Evolutionary conservation across 2,113 vertebrate species (phyloP).

Genomic region (Gnathonemus longibarbis): DNA sequence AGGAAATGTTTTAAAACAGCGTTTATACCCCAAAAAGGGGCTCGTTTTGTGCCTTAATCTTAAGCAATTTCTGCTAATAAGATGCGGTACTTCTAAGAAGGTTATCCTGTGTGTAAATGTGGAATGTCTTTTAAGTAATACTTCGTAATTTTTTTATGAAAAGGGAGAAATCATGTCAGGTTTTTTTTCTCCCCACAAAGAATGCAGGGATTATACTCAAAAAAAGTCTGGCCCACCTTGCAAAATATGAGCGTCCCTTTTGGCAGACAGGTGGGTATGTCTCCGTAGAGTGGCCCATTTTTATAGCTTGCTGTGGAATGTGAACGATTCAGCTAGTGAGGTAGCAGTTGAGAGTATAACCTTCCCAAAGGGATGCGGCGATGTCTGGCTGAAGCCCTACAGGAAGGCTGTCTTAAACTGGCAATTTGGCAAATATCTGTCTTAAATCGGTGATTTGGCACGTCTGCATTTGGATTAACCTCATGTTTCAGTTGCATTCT

Average conservation of each 20-base stretch:
- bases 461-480: not conserved
- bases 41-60: not conserved
- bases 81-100: not conserved
- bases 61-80: not conserved
- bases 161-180: not conserved
- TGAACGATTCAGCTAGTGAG: not conserved
- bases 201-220: not conserved
- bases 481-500: not conserved
- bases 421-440: not conserved
- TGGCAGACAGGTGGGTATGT: not conserved
- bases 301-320: constrained; percentile 2
- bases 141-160: not conserved
- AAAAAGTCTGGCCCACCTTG: not conserved
- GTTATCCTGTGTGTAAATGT: not conserved
- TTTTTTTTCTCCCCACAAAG: not conserved
- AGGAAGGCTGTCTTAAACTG: not conserved
- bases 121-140: not conserved
- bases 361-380: not conserved
- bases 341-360: not conserved
- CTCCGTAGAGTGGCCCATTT: not conserved
- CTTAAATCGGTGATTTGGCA: not conserved
- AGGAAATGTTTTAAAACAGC: not conserved
- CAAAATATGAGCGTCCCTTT: not conserved
- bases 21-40: not conserved
- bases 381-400: not conserved